Percentiles rank a stretch among this genome's conserved stretches.
Evolutionary conservation across 2,113 vertebrate species (phyloP).

Genomic region (Kryptolebias marmoratus): DNA sequence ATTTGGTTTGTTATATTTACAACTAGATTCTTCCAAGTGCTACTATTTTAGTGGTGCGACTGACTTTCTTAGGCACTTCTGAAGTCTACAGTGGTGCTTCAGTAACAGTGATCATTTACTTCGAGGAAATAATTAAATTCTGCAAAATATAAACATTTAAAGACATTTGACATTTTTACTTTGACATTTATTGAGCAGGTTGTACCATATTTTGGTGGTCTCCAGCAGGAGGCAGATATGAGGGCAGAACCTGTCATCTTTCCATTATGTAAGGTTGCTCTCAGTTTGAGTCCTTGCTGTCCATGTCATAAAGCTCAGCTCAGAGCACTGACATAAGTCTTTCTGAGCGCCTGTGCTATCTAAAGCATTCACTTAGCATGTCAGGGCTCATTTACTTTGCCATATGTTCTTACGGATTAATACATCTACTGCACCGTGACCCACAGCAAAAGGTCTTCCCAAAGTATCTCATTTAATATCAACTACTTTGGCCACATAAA

Average conservation of each 20-base stretch:
- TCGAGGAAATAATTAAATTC: background rate
- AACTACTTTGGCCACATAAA: slow-evolving; percentile 31
- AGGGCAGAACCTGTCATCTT: slow-evolving; percentile 25
- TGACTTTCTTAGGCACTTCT: background rate
- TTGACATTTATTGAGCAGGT: background rate
- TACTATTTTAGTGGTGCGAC: background rate
- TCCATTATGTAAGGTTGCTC: slow-evolving; percentile 14
- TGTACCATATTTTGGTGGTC: background rate
- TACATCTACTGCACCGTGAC: slow-evolving; percentile 37
- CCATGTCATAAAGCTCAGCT: slow-evolving; percentile 30
- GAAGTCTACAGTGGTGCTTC: background rate
- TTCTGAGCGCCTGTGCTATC: slow-evolving; percentile 31
- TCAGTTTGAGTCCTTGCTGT: slow-evolving; percentile 17
- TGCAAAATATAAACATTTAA: background rate
- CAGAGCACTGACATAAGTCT: slow-evolving; percentile 10
- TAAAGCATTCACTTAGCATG: slow-evolving; percentile 48
- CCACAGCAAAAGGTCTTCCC: slow-evolving; percentile 36
- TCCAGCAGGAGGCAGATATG: slow-evolving; percentile 15
- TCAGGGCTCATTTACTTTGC: slow-evolving; percentile 59
- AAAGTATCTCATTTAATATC: slow-evolving; percentile 42
- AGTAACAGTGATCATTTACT: background rate
- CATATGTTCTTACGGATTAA: slow-evolving; percentile 58
- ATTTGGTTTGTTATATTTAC: slow-evolving; percentile 12
- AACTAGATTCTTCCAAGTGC: background rate
- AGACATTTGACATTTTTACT: background rate